Evolutionary conservation across 2,113 vertebrate genomes (phyloP).

Genomic region (Lophius piscatorius): DNA sequence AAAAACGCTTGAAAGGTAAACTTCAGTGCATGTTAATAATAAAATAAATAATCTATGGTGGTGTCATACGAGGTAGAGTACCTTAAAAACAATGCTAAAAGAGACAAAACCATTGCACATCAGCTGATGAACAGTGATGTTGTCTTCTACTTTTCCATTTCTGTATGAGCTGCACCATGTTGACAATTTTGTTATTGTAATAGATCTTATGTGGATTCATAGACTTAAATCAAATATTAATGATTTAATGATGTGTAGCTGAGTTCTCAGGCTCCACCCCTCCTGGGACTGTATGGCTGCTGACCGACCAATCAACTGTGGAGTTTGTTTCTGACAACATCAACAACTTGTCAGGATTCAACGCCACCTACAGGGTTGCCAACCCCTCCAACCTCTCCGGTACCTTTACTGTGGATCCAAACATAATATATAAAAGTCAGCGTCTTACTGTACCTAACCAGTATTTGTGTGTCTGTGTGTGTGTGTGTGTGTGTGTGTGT

Average conservation of each 20-base stretch:
- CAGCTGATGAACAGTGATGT: too few relatives aligned
- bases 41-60: too few relatives aligned
- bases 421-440: neutral
- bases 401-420: conserved; percentile 50
- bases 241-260: conserved; percentile 76
- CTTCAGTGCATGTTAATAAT: too few relatives aligned
- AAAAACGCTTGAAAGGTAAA: conserved; percentile 59
- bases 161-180: too few relatives aligned
- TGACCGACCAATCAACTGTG: conserved; percentile 85
- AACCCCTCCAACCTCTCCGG: conserved; percentile 77
- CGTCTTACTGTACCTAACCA: neutral
- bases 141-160: too few relatives aligned
- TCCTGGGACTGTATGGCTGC: conserved; percentile 81
- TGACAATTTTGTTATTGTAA: too few relatives aligned
- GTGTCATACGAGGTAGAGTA: too few relatives aligned
- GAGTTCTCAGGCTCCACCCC: conserved; percentile 79
- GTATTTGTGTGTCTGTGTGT: neutral
- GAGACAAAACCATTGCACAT: too few relatives aligned
- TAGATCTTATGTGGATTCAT: too few relatives aligned
- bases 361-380: conserved; percentile 78
- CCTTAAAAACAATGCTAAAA: too few relatives aligned
- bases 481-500: conserved; percentile 9
- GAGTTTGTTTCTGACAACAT: conserved; percentile 80
- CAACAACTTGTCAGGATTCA: conserved; percentile 82
- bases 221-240: too few relatives aligned